These are phyloP conservation scores for Myxocyprinus asiaticus DNA, from an alignment of 2,113 vertebrate species.

Conservation along the genomic window DNA sequence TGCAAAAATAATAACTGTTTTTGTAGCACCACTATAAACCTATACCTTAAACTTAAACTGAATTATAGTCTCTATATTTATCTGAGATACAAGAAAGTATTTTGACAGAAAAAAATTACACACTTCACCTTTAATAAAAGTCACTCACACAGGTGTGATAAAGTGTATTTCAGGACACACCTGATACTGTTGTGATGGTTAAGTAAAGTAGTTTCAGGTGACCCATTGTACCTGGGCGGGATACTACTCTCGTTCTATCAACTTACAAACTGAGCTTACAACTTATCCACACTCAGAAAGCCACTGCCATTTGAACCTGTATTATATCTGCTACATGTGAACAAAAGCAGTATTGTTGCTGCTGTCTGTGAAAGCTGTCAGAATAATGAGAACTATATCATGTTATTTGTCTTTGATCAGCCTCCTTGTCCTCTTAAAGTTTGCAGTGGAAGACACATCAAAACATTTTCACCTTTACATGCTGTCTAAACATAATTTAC, in stretches of 20 bases:
- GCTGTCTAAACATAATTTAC: background rate
- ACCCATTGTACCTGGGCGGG: conserved; percentile 13
- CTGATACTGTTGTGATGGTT: conserved; percentile 26
- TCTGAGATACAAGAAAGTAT: no score
- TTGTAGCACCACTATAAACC: no score
- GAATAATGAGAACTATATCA: conserved; percentile 17
- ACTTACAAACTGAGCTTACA: conserved; percentile 15
- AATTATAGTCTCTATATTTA: no score
- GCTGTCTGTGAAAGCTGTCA: conserved; percentile 5
- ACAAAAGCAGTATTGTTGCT: conserved; percentile 32
- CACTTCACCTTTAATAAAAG: no score
- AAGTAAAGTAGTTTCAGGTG: conserved; percentile 12
- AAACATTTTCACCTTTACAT: background rate
- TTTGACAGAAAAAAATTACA: no score
- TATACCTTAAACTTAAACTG: no score
- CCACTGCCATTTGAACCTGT: conserved; percentile 9
- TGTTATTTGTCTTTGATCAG: conserved; percentile 19
- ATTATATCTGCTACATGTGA: conserved; percentile 4
- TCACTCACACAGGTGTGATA: conserved; percentile 15
- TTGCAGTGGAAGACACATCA: conserved; percentile 3
- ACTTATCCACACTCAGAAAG: background rate
- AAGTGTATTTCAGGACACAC: conserved; percentile 12
- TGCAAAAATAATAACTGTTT: no score
- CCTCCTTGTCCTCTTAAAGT: background rate
- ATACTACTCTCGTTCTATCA: conserved; percentile 6